A percentile compares a stretch with the other conserved stretches of the same genome.
phyloP scores from a whole-genome alignment of 1,140 invertebrate species.

The Hylaeus volcanicus region DNA sequence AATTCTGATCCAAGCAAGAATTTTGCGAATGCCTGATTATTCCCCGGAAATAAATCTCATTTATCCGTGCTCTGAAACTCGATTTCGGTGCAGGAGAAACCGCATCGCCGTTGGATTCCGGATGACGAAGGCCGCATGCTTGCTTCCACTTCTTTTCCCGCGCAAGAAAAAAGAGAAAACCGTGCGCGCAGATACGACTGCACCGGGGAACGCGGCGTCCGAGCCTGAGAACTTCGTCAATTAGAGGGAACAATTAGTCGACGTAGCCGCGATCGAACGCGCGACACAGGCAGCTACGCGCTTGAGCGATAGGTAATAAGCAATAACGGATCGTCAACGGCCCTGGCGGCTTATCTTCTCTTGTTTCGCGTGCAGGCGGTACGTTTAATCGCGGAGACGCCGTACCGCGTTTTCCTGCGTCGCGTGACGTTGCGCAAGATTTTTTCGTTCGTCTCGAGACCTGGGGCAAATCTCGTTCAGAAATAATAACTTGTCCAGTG shows the following conservation, averaged over 20 bases:
- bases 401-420: slow-evolving; percentile 1
- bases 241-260: slow-evolving; percentile 76
- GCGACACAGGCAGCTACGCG: slow-evolving; percentile 13
- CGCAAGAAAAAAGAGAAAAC: slow-evolving; percentile 40
- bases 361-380: not conserved
- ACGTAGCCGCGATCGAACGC: slow-evolving; percentile 47
- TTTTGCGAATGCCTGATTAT: not conserved
- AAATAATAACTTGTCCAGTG: slow-evolving; percentile 32
- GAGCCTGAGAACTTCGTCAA: slow-evolving; percentile 77
- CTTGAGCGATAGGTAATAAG: slow-evolving; percentile 67
- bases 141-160: slow-evolving; percentile 42
- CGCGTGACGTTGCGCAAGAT: slow-evolving; percentile 29
- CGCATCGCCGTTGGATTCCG: slow-evolving; percentile 31
- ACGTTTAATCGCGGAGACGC: slow-evolving; percentile 34
- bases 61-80: not conserved
- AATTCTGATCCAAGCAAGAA: no score
- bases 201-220: slow-evolving; percentile 1
- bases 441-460: slow-evolving; percentile 8
- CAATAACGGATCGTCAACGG: slow-evolving; percentile 63
- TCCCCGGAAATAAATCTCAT: not conserved
- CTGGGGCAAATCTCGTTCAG: not conserved
- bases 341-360: slow-evolving; percentile 14
- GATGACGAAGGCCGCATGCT: slow-evolving; percentile 39
- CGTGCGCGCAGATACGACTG: slow-evolving; percentile 4
- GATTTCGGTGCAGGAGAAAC: slow-evolving; percentile 22